Conservation (phyloP, 2,113 vertebrate genomes). For the Ailurus styani region DNA sequence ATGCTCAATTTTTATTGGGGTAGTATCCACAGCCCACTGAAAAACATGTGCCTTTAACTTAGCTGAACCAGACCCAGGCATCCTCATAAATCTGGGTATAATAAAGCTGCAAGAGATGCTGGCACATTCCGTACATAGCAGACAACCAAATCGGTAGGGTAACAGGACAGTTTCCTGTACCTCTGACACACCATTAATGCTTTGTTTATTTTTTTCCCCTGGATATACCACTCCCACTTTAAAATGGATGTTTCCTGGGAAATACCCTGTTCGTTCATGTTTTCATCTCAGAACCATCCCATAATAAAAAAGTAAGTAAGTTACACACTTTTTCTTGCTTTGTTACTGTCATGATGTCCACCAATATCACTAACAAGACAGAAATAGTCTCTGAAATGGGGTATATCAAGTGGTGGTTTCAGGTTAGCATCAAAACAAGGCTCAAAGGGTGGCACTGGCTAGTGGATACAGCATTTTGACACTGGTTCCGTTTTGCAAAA, state of each 20-base stretch:
- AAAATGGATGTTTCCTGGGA: neutral
- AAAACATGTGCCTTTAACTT: neutral
- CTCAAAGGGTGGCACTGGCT: neutral
- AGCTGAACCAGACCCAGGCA: neutral
- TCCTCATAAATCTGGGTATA: neutral
- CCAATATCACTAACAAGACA: neutral
- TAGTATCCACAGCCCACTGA: neutral
- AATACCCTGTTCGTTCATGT: neutral
- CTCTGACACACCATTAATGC: neutral
- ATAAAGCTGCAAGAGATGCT: neutral
- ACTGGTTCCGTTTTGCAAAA: neutral
- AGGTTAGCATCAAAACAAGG: neutral
- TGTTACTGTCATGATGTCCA: neutral
- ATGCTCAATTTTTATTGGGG: neutral
- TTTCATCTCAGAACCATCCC: neutral
- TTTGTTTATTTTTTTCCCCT: neutral
- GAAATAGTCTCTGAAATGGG: neutral
- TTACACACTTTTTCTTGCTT: neutral
- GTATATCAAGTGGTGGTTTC: neutral
- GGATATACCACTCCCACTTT: neutral
- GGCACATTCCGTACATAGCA: neutral
- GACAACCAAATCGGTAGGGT: neutral
- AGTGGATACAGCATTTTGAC: neutral
- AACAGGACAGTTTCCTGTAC: neutral
- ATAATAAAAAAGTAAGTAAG: neutral